Percentiles rank a stretch among this genome's conserved stretches.
These are phyloP conservation scores for Pseudomyrmex concolor DNA, from an alignment of 1,140 invertebrate species.

Conservation along the genomic window DNA sequence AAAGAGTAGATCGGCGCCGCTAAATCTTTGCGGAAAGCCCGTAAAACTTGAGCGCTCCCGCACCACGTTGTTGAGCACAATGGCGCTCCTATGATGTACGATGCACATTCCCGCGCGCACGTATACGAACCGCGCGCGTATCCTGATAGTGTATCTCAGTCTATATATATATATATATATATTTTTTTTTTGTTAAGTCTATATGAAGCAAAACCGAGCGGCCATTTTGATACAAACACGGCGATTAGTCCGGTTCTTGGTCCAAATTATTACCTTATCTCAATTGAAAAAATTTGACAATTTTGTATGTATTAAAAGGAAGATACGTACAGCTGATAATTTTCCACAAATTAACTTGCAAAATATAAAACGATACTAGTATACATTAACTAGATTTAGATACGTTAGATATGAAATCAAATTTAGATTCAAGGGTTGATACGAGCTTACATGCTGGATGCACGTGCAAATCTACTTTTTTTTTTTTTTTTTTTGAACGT, in stretches of 20 bases:
- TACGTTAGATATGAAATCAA: too few relatives aligned
- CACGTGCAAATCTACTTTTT: too few relatives aligned
- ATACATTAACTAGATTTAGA: too few relatives aligned
- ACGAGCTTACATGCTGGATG: too few relatives aligned
- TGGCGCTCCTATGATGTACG: constrained; percentile 53
- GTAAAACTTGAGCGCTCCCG: constrained; percentile 54
- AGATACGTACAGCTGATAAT: neutral
- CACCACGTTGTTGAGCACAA: constrained; percentile 52
- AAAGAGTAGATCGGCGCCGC: constrained; percentile 60
- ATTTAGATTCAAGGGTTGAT: too few relatives aligned
- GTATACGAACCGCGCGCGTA: constrained; percentile 19
- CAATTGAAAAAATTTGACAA: too few relatives aligned
- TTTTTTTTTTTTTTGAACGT: too few relatives aligned
- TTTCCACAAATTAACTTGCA: neutral
- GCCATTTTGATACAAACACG: constrained; percentile 21
- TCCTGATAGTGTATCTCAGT: constrained; percentile 33
- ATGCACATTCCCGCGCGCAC: constrained; percentile 45
- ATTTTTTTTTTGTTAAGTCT: constrained; percentile 21
- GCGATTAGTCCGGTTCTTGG: neutral
- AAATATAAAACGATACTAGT: too few relatives aligned
- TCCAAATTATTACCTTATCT: neutral
- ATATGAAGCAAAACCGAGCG: constrained; percentile 14
- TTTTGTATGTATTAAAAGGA: too few relatives aligned
- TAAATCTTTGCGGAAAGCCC: constrained; percentile 62
- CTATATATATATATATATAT: too few relatives aligned